Percentiles rank a stretch among this genome's conserved stretches.
Evolutionary conservation across 2,888 invertebrate genomes (phyloP).

Genomic region (Ecdyonurus torrentis): DNA sequence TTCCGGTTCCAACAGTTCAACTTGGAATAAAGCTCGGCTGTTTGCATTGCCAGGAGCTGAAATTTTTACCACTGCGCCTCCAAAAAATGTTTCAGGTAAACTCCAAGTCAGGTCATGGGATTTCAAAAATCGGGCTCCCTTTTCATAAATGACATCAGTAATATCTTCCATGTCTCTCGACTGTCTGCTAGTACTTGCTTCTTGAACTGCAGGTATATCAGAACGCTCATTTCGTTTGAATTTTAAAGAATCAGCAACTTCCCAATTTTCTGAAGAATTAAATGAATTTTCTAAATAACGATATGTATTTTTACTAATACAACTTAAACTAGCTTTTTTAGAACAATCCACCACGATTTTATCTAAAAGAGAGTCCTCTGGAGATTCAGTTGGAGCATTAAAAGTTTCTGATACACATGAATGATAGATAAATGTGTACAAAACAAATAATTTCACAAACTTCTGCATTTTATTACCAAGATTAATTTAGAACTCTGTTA

Average conservation of each 20-base stretch:
- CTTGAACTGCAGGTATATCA: neutral
- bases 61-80: conserved; percentile 52
- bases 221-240: neutral
- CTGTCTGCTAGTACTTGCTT: neutral
- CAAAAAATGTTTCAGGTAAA: conserved; percentile 54
- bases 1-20: conserved; percentile 45
- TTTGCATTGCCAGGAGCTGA: conserved; percentile 24
- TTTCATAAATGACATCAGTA: conserved; percentile 49
- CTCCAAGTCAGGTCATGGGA: conserved; percentile 58
- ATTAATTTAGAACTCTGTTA: no score
- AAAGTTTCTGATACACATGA: neutral
- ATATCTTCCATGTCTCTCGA: conserved; percentile 39
- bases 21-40: conserved; percentile 14
- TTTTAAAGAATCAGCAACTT: neutral
- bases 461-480: no score
- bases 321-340: neutral
- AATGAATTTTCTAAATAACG: neutral
- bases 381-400: neutral
- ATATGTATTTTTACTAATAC: neutral
- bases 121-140: conserved; percentile 53
- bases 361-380: neutral
- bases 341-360: neutral
- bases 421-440: neutral
- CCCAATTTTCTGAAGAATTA: neutral
- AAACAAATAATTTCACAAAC: neutral